Conservation (phyloP, 2,797 vertebrate genomes). For the Leptodactylus fallax region DNA sequence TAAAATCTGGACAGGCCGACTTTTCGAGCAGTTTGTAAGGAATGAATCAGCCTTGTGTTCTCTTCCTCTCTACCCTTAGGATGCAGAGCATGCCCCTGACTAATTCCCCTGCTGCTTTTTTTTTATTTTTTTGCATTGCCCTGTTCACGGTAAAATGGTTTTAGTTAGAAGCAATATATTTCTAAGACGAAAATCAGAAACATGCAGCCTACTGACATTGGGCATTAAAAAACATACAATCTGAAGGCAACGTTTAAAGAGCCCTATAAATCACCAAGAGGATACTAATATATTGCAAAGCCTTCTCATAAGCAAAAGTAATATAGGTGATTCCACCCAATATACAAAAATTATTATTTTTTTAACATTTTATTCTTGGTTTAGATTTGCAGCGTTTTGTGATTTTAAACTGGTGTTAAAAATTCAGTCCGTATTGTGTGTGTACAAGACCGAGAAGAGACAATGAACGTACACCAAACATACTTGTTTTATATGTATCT, state of each 20-base stretch:
- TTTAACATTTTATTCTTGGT: too few species aligned
- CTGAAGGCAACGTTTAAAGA: not conserved
- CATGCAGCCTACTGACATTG: conserved; percentile 11
- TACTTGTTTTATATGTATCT: too few species aligned
- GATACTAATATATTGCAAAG: not conserved
- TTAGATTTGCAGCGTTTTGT: too few species aligned
- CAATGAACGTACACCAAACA: too few species aligned
- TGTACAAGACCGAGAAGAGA: too few species aligned
- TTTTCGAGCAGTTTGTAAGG: conserved; percentile 38
- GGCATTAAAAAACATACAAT: not conserved
- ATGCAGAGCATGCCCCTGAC: not conserved
- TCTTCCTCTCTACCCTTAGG: conserved; percentile 10
- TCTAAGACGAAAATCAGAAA: conserved; percentile 22
- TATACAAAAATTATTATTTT: too few species aligned
- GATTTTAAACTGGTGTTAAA: too few species aligned
- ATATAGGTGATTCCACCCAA: not conserved
- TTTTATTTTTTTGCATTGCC: not conserved
- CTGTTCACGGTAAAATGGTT: not conserved
- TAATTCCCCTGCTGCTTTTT: not conserved
- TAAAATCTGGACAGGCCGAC: conserved; percentile 34
- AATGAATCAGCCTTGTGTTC: conserved; percentile 41
- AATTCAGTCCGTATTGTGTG: too few species aligned
- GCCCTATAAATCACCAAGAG: not conserved
- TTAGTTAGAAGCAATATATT: conserved; percentile 2
- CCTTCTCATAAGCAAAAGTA: not conserved